These are phyloP conservation scores for Craniophora ligustri DNA, from an alignment of 2,888 invertebrate genomes.

Conservation along the genomic window DNA sequence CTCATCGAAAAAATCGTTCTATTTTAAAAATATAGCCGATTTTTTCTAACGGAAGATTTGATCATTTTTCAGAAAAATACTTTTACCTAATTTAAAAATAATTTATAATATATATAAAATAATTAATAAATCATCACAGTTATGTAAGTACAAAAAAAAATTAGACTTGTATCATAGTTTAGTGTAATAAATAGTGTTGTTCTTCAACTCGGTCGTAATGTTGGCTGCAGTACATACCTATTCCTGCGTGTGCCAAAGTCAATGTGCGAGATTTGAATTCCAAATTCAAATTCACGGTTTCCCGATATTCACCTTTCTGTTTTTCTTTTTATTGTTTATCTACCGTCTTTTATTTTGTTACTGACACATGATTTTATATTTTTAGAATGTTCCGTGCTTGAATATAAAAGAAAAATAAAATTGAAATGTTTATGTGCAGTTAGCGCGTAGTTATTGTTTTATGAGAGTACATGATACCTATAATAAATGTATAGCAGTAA, in stretches of 20 bases:
- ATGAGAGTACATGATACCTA: too few species aligned
- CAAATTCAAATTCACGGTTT: conserved; percentile 82
- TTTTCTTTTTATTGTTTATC: conserved; percentile 85
- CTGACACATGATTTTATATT: conserved; percentile 16
- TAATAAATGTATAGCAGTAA: too few species aligned
- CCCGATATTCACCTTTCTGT: conserved; percentile 82
- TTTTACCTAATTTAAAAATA: too few species aligned
- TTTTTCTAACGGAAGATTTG: too few species aligned
- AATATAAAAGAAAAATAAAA: not conserved
- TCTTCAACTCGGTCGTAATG: conserved; percentile 48
- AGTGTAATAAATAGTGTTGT: conserved; percentile 27
- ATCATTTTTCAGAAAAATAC: too few species aligned
- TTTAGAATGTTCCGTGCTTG: not conserved
- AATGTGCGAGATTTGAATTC: conserved; percentile 86
- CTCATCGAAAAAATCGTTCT: conserved; percentile 38
- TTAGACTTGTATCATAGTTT: too few species aligned
- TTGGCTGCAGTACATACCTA: conserved; percentile 37
- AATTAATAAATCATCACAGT: too few species aligned
- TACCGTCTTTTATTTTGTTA: conserved; percentile 82
- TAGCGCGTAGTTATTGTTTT: not conserved
- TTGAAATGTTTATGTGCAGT: not conserved
- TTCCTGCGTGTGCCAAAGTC: conserved; percentile 68
- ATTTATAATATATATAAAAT: too few species aligned
- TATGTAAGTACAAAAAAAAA: too few species aligned
- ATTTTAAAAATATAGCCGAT: conserved; percentile 12